Evolutionary conservation across 2,113 vertebrate genomes (phyloP).

Genomic region (Caranx melampygus): DNA sequence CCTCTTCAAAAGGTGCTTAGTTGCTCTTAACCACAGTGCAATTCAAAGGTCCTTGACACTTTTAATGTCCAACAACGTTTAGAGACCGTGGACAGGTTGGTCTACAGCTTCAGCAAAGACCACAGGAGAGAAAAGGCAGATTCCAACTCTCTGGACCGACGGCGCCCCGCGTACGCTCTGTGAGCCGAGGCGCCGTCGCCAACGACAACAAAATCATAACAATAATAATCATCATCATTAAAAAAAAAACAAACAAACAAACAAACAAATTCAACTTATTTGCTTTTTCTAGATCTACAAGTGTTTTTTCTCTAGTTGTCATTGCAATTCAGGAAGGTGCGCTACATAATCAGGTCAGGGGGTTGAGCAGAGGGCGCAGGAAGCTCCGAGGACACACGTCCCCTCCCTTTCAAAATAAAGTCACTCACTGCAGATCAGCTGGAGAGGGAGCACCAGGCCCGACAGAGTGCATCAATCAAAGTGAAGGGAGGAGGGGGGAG

Average conservation of each 20-base stretch:
- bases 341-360: conserved; percentile 74
- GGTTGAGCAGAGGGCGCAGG: conserved; percentile 60
- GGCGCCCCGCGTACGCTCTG: conserved; percentile 25
- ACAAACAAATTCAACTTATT: conserved; percentile 45
- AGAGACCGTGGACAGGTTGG: conserved; percentile 72
- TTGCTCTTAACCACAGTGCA: conserved; percentile 79
- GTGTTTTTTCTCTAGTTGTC: conserved; percentile 61
- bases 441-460: conserved; percentile 42
- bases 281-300: conserved; percentile 73
- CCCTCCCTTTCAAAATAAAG: conserved; percentile 50
- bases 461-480: no score
- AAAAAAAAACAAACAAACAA: not conserved
- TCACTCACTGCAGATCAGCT: conserved; percentile 32
- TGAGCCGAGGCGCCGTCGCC: conserved; percentile 57
- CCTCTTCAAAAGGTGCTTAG: conserved; percentile 72
- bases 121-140: conserved; percentile 70
- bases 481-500: not conserved
- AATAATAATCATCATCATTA: not conserved
- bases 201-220: conserved; percentile 44
- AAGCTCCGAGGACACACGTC: conserved; percentile 47
- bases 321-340: conserved; percentile 72
- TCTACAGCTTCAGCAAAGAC: conserved; percentile 71
- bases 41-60: conserved; percentile 65
- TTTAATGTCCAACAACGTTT: conserved; percentile 69
- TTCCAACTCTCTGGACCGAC: conserved; percentile 42